Evolutionary conservation across 2,113 vertebrate genomes (phyloP), one percentile per base, ranked within the genome.

Genomic region (Zosterops borbonicus): DNA sequence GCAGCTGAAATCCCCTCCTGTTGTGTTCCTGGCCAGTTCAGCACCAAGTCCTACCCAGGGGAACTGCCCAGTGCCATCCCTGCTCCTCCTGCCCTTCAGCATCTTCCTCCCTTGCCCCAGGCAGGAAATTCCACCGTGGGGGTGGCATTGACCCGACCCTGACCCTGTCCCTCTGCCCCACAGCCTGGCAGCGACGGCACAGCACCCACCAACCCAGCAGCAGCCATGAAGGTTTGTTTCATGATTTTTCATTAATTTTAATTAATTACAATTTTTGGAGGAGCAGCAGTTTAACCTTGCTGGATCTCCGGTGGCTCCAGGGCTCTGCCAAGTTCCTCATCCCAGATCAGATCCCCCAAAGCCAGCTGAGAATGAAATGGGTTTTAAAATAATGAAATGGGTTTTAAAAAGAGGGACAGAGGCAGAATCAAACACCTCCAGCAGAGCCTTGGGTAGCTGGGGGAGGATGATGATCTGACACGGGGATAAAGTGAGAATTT

Each of bases 221-320:
- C 89, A 95, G 90, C 92, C 91, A 39, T 7, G 42, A 95, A 90
- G 94, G 76, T 94, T 96, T 93, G 83, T 81, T 96, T 96, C 90
- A 95, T 95, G 96, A 92, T 95, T 97, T 97, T 97, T 97, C 97
- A 98, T 98, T 97, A 97, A 96, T 97, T 97, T 95, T 96, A 96
- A 97, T 98, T 96, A 94, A 88, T 96, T 96, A 90, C 46, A 35
- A 23, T 41, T 92, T 83, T 69, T 47, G n/a, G 44, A 47, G 46
- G 42, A 46, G 96, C 63, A 9, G 89, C 89, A 78, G 91, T 90
- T 97, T 96, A 96, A 93, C 91, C 89, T 94, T 55, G 0, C 77
- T 93, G 94, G 93, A 89, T 96, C 92, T 96, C 94, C 63, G 95
- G 96, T 97, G 94, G 55, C 95, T 90, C 96, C 78, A 94, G 98